phyloP scores from a whole-genome alignment of 1,140 invertebrate genomes.

The Cyrtorhinus lividipennis region DNA sequence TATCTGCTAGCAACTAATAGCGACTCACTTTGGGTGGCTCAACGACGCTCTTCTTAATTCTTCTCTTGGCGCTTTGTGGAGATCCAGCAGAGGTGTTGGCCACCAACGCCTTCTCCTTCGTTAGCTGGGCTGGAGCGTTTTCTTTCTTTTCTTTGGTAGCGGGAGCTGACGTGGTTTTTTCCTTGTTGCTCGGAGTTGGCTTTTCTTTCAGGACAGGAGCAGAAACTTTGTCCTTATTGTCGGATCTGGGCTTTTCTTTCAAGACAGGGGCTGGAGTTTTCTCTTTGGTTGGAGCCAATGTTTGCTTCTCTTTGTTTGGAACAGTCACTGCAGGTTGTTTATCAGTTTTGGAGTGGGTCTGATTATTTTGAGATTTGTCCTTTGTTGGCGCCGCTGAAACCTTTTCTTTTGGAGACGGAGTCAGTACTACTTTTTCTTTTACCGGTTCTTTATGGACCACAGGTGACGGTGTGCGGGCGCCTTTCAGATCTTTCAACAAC shows the following conservation, averaged over 20 bases:
- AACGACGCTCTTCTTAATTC: constrained; percentile 32
- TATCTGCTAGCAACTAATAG: no score
- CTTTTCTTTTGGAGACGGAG: neutral
- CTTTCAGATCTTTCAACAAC: neutral
- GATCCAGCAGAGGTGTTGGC: constrained; percentile 25
- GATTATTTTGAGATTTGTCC: no score
- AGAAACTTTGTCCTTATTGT: neutral
- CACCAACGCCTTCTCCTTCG: neutral
- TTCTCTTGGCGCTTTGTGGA: constrained; percentile 34
- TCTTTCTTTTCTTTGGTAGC: constrained; percentile 33
- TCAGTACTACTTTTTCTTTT: constrained; percentile 2
- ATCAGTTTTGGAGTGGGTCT: no score
- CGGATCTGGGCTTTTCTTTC: neutral
- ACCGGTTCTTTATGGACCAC: neutral
- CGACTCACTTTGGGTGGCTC: constrained; percentile 28
- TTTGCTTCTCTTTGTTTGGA: no score
- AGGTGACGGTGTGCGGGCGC: neutral
- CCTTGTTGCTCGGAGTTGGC: constrained; percentile 30
- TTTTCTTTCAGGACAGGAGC: neutral
- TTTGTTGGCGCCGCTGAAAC: constrained; percentile 23
- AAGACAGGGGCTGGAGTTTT: no score
- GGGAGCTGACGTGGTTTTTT: constrained; percentile 31
- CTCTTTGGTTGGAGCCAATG: constrained; percentile 29
- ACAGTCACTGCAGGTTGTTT: no score
- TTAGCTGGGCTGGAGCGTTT: neutral